phyloP scores from a whole-genome alignment of 2,113 vertebrate species.

The Thermophis baileyi region DNA sequence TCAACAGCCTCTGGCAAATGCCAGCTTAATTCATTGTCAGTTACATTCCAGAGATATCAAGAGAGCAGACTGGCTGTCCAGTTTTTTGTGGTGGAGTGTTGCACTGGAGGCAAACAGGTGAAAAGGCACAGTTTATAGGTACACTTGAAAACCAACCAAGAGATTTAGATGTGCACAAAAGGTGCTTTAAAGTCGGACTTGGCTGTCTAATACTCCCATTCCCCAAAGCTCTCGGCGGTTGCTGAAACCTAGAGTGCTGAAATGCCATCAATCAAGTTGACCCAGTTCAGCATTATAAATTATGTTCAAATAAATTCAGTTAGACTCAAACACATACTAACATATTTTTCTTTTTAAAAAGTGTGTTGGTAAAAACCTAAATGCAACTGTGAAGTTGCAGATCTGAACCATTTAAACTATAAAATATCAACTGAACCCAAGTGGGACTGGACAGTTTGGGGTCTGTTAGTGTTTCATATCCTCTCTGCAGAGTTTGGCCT shows the following conservation, averaged over 20 bases:
- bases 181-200: not conserved
- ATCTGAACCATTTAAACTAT: not conserved
- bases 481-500: not conserved
- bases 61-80: not conserved
- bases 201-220: not conserved
- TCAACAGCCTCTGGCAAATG: not conserved
- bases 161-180: not conserved
- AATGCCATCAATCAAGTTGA: fast-evolving
- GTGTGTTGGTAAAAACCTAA: not conserved
- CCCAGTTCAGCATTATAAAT: not conserved
- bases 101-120: not conserved
- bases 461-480: not conserved
- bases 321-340: fast-evolving
- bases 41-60: fast-evolving
- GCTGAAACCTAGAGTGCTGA: conserved; percentile 1
- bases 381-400: conserved; percentile 18
- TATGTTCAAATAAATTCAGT: not conserved
- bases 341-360: not conserved
- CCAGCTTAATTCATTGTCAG: not conserved
- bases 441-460: not conserved
- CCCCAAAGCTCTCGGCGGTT: not conserved
- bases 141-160: not conserved
- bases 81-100: not conserved
- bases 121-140: not conserved
- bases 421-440: not conserved